A percentile compares a stretch with the other conserved stretches of the same genome.
phyloP scores from a whole-genome alignment of 2,113 vertebrate species.

The Lota lota region DNA sequence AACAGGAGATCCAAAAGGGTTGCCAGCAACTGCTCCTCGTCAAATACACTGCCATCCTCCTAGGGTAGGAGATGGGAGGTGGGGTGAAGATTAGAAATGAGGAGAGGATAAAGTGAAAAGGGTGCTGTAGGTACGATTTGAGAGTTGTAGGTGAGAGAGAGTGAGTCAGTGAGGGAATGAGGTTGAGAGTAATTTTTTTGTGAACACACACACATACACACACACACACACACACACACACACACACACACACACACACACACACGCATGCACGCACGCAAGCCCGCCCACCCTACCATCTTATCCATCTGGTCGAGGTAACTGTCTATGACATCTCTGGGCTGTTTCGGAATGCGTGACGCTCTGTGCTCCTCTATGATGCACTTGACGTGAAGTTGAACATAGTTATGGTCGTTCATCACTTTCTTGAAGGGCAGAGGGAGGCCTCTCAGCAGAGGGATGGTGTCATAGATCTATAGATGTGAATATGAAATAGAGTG shows the following conservation, averaged over 20 bases:
- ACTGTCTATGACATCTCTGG: no score
- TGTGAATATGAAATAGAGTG: not conserved
- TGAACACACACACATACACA: not conserved
- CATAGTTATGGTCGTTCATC: conserved; percentile 11
- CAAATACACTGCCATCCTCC: conserved; percentile 5
- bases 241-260: conserved; percentile 2
- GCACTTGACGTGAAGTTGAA: conserved; percentile 15
- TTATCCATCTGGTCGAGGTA: not conserved
- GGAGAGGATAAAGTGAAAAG: no score
- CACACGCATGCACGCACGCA: not conserved
- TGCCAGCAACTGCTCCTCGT: conserved; percentile 28
- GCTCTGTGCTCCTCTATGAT: conserved; percentile 25
- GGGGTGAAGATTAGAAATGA: no score
- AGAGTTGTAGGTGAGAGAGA: no score
- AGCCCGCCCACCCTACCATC: not conserved
- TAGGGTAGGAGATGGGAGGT: no score
- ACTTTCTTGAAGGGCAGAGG: conserved; percentile 48
- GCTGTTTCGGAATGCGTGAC: no score
- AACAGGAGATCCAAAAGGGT: conserved; percentile 27
- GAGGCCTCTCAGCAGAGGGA: conserved; percentile 32
- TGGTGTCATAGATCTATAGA: conserved; percentile 32
- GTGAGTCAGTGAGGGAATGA: not conserved
- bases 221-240: not conserved
- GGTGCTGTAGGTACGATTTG: no score
- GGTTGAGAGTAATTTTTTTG: not conserved